Conservation (phyloP, 2,797 vertebrate genomes). For the Cossypha heuglini region DNA sequence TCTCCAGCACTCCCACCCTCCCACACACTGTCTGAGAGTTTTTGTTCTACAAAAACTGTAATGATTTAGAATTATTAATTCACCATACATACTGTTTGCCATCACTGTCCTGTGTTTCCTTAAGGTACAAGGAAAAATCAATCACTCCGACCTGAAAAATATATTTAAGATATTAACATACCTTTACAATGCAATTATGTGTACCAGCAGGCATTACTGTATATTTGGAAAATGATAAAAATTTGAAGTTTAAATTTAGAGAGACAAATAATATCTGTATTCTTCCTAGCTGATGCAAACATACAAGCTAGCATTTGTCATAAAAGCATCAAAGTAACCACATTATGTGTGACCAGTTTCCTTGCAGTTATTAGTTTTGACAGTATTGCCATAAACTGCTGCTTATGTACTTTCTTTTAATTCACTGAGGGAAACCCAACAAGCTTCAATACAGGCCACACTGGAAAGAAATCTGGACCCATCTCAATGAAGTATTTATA, state of each 20-base stretch:
- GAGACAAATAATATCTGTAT: background rate
- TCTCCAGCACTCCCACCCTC: background rate
- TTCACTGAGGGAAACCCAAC: background rate
- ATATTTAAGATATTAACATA: background rate
- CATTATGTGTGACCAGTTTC: background rate
- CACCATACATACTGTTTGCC: constrained; percentile 86
- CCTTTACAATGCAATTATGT: background rate
- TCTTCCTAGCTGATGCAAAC: background rate
- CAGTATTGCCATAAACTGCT: background rate
- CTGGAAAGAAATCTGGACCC: background rate
- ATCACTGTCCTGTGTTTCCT: constrained; percentile 84
- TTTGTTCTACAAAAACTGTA: background rate
- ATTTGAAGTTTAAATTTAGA: background rate
- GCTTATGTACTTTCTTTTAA: background rate
- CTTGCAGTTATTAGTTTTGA: background rate
- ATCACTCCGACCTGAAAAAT: constrained; percentile 90
- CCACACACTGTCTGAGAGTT: background rate
- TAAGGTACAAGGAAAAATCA: constrained; percentile 96
- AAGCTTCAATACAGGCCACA: background rate
- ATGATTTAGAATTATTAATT: background rate
- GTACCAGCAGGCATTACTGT: background rate
- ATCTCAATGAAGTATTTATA: background rate
- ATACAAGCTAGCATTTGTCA: background rate
- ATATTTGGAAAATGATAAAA: background rate
- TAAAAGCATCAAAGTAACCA: background rate